Percentiles rank a stretch among this genome's conserved stretches.
These are phyloP conservation scores for Brachionus sp. DNA, from an alignment of 1,140 invertebrate genomes.

Conservation along the genomic window DNA sequence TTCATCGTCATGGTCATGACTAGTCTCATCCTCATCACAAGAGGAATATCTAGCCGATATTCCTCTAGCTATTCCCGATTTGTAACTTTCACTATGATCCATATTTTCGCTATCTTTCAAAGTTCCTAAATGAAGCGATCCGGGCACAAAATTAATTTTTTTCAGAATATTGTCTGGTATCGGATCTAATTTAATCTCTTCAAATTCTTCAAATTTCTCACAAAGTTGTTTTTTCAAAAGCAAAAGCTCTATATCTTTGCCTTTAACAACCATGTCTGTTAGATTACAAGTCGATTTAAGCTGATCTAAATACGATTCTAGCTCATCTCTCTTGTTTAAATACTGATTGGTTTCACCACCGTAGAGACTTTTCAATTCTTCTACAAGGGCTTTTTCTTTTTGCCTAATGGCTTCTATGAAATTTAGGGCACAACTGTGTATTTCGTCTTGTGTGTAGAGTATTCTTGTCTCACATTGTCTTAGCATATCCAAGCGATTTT, in stretches of 20 bases:
- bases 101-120: background rate
- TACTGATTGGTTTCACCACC: slow-evolving; percentile 56
- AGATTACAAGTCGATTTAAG: slow-evolving; percentile 59
- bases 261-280: slow-evolving; percentile 58
- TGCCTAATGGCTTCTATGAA: slow-evolving; percentile 54
- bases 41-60: background rate
- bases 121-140: slow-evolving; percentile 53
- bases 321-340: slow-evolving; percentile 55
- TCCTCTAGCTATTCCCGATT: background rate
- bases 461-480: slow-evolving; percentile 26
- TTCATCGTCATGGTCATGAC: slow-evolving; percentile 22
- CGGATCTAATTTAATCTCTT: slow-evolving; percentile 53
- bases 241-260: slow-evolving; percentile 60
- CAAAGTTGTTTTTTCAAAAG: slow-evolving; percentile 60
- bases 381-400: slow-evolving; percentile 57
- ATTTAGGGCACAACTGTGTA: slow-evolving; percentile 50
- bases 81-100: background rate
- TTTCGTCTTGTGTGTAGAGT: slow-evolving; percentile 15
- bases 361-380: slow-evolving; percentile 58
- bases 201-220: slow-evolving; percentile 57
- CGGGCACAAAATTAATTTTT: slow-evolving; percentile 54
- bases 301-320: slow-evolving; percentile 55
- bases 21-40: background rate
- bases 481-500: slow-evolving; percentile 1
- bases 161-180: slow-evolving; percentile 55